These are phyloP conservation scores for Sebastes trivittatus DNA, from an alignment of 2,797 vertebrate species.

Conservation along the genomic window DNA sequence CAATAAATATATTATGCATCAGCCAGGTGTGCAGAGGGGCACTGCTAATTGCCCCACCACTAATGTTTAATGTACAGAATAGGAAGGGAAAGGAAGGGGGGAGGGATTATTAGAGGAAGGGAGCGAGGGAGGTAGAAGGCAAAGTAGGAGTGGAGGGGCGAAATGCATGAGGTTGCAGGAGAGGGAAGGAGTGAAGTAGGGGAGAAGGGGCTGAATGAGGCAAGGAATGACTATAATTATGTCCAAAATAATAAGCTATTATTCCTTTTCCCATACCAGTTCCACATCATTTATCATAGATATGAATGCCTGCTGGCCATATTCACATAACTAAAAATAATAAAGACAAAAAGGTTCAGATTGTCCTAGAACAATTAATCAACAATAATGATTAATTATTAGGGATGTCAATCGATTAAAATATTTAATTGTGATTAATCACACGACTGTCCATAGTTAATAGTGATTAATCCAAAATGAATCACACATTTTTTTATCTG, in stretches of 20 bases:
- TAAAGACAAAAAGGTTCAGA: neutral
- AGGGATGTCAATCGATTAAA: too few species aligned
- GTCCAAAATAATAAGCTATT: neutral
- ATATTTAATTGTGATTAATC: too few species aligned
- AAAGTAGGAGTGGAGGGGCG: neutral
- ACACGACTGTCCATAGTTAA: too few species aligned
- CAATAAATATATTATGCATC: constrained; percentile 85
- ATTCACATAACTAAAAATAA: neutral
- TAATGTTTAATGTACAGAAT: constrained; percentile 87
- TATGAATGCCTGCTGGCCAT: neutral
- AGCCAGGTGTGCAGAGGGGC: constrained; percentile 80
- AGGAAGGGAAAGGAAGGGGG: constrained; percentile 38
- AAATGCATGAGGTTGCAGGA: neutral
- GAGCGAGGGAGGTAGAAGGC: neutral
- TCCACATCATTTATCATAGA: neutral
- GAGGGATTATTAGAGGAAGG: neutral
- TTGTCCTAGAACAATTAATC: neutral
- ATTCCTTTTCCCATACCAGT: neutral
- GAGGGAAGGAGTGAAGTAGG: neutral
- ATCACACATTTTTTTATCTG: too few species aligned
- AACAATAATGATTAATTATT: too few species aligned
- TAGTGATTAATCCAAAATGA: too few species aligned
- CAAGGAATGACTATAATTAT: neutral
- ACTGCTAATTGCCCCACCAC: constrained; percentile 84
- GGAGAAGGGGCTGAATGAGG: neutral